Base-by-base conservation (phyloP, 2,797 vertebrate genomes). In the Catharus ustulatus region DNA sequence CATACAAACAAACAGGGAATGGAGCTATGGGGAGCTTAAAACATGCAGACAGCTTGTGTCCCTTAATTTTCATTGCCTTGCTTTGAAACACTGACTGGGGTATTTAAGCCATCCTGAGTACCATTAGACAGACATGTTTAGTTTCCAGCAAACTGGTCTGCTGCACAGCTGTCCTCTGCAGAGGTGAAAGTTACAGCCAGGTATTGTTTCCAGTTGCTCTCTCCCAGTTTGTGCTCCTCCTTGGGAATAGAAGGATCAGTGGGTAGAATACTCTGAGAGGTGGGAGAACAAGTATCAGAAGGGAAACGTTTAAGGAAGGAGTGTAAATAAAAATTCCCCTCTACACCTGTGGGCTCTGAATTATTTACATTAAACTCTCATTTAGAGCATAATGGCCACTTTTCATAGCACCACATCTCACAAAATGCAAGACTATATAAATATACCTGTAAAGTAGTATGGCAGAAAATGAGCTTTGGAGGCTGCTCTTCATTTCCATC, bases 291-390 rank as follows among this genome's bases (percentile, higher is more conserved):
- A 51, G 30, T 32, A 36, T 32, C 32, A 74, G 67, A 82, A 57
- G 5, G 27, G 29, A 58, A 90, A 46, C 7, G 1, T 62, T 34
- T 79, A 61, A 52, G 71, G 55, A 86, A 71, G 10, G 22, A 77
- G 13, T 58, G 23, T 68, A 79, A 84, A 76, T 87, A 69, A 81
- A 76, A 94, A 69, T 42, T 84, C 43, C 55, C 30, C 9, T 73
- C 40, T 90, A 29, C 32, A 59, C 21, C 38, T 85, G 57, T 46
- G 19, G 32, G 27, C 72, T 83, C 81, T 40, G 57, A 74, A 40
- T 92, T 89, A 71, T 91, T 95, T 71, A 61, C 61, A 61, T 80
- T 87, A 64, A 91, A 61, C 10, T 93, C 23, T 57, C 61, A 43
- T 91, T 93, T 92, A 89, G 55, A 89, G 22, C 34, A 82, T 59